Evolutionary conservation across 2,888 invertebrate species (phyloP), one percentile per base, ranked within the genome.

Genomic region (Leptinotarsa juncta): DNA sequence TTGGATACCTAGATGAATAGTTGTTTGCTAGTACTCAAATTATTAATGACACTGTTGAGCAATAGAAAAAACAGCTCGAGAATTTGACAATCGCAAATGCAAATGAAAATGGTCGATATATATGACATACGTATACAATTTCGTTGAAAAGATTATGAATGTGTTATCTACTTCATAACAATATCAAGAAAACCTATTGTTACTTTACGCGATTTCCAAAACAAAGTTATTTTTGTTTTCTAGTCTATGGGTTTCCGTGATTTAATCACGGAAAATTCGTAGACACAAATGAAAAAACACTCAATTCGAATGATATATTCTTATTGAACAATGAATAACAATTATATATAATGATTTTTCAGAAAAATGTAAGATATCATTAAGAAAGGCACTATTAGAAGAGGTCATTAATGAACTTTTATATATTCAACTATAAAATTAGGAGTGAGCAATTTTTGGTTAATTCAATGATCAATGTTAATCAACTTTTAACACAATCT

Each of bases 151-250:
- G 4, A 62, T 26, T 62, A 62, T 32, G 18, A 15, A 15, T 26
- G 57, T 57, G 18, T 57, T 57, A 57, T 62, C 62, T 62, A 62
- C 62, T 4, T 57, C 62, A 62, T 32, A 62, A 62, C 62, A 62
- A 20, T 57, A 57, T 12, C 62, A 32, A 16, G 16, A 10, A 32
- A 26, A 62, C 62, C 62, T 15, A 62, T 62, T 62, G 32, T 62
- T 62, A 16, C 32, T 57, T 18, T 3, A 10, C 16, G n/a, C 55
- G 10, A 5, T 57, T 18, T 20, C 55, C 32, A 62, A 62, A 62
- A 62, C 14, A 14, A 4, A n/a, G 32, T 12, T 62, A 62, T 16
- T 15, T 26, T 5, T 62, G 32, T 16, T 62, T 32, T 26, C n/a
- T n/a, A 26, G 26, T 26, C 4, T 62, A 16, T 4, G 26, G 62